Evolutionary conservation across 2,113 vertebrate genomes (phyloP).

Genomic region (Trachemys scripta): DNA sequence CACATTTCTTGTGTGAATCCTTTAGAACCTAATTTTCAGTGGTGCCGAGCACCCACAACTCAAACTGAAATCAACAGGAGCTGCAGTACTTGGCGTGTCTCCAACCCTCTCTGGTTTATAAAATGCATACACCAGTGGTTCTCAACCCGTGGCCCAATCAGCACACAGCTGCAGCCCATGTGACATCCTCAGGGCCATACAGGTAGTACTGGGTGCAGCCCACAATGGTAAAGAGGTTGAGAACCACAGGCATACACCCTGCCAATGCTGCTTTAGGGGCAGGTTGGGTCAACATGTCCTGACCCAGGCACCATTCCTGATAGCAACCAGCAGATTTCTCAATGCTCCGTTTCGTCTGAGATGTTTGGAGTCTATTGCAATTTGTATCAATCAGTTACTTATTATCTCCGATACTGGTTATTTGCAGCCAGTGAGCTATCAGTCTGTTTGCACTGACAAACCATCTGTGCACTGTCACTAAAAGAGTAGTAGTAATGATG

Average conservation of each 20-base stretch:
- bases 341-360: neutral
- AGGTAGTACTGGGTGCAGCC: too few relatives aligned
- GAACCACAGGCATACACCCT: too few relatives aligned
- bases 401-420: rapidly evolving
- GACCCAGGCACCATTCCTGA: neutral
- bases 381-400: neutral
- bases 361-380: neutral
- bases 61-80: neutral
- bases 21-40: neutral
- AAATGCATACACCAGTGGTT: too few relatives aligned
- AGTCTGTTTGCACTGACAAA: neutral
- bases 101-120: neutral
- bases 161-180: too few relatives aligned
- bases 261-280: neutral
- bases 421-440: neutral
- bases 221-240: too few relatives aligned
- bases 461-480: neutral
- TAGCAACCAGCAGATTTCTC: neutral
- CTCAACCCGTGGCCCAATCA: too few relatives aligned
- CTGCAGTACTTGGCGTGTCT: neutral
- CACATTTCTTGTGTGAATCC: neutral
- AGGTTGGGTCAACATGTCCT: rapidly evolving
- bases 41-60: neutral
- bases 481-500: neutral
- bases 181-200: too few relatives aligned